These are phyloP conservation scores for Equus przewalskii DNA, from an alignment of 2,113 vertebrate genomes.

Conservation along the genomic window DNA sequence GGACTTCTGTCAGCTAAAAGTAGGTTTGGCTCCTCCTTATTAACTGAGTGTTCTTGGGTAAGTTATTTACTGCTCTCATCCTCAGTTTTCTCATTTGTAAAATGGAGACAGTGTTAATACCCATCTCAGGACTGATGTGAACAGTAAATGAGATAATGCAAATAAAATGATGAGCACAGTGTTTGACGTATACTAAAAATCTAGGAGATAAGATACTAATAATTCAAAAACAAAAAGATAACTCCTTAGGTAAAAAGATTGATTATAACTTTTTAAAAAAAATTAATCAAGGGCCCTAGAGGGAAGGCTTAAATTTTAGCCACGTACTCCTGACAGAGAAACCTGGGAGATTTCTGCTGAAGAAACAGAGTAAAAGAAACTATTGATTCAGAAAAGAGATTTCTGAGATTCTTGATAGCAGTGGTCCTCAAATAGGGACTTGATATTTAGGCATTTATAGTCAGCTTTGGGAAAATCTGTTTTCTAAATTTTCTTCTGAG, in stretches of 20 bases:
- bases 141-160: neutral
- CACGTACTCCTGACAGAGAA: constrained; percentile 5
- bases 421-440: neutral
- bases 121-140: neutral
- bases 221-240: neutral
- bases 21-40: neutral
- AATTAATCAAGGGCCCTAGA: neutral
- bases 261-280: neutral
- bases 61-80: neutral
- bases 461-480: neutral
- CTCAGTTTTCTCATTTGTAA: constrained; percentile 24
- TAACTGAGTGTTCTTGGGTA: neutral
- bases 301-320: constrained; percentile 31
- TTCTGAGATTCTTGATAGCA: constrained; percentile 1
- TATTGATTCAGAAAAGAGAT: neutral
- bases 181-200: neutral
- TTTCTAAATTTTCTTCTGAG: neutral
- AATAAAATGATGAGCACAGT: constrained; percentile 6
- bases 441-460: neutral
- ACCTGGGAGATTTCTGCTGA: neutral
- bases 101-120: neutral
- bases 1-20: neutral
- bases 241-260: neutral
- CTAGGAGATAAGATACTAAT: neutral
- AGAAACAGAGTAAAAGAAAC: neutral